These are phyloP conservation scores for Anoplophora glabripennis DNA, from an alignment of 1,140 invertebrate species.

Conservation along the genomic window DNA sequence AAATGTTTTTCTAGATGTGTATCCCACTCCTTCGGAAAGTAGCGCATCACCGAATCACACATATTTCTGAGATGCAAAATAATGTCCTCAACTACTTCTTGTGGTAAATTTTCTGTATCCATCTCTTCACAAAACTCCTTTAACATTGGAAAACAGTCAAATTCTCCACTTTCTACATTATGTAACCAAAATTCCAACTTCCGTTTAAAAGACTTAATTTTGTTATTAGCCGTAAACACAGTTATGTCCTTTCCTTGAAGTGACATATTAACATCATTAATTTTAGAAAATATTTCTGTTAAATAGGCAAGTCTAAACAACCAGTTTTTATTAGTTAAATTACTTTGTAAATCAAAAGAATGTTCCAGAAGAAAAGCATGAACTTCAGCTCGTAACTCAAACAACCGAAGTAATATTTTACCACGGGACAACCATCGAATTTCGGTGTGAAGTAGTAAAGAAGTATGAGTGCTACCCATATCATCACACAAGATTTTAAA, in stretches of 20 bases:
- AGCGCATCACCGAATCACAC: no score
- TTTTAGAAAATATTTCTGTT: neutral
- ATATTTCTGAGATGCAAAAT: no score
- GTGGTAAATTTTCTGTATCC: neutral
- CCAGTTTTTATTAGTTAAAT: neutral
- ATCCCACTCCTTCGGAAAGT: no score
- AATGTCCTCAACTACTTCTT: neutral
- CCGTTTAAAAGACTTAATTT: no score
- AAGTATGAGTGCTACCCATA: neutral
- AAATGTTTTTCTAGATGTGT: no score
- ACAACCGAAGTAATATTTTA: neutral
- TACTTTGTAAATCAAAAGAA: neutral
- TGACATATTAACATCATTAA: neutral
- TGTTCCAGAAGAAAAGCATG: neutral
- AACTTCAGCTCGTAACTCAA: neutral
- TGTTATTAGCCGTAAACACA: no score
- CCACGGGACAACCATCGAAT: neutral
- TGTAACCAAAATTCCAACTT: no score
- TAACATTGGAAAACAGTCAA: no score
- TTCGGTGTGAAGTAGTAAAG: neutral
- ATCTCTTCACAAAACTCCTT: neutral
- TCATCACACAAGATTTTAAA: constrained; percentile 9
- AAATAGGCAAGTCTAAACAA: neutral
- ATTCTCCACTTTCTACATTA: no score
- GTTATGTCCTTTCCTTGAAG: neutral